Evolutionary conservation across 2,888 invertebrate genomes (phyloP), one percentile per base, ranked within the genome.

Genomic region (Papilio gigon): DNA sequence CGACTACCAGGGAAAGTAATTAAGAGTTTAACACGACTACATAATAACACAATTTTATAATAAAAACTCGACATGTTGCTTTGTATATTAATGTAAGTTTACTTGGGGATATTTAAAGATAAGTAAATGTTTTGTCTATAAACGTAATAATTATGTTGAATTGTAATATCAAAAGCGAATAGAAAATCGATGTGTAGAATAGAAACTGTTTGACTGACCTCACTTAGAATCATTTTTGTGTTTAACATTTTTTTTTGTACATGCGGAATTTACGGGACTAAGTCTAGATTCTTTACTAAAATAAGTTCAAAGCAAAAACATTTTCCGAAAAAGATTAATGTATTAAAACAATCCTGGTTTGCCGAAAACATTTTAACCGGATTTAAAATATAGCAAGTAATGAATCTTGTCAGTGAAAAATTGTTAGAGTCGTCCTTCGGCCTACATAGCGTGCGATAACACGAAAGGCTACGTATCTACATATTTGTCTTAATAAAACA

Each of bases 1-100:
- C 84, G 89, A 86, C 85, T 82, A 84, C 89, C 87, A 79, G 75
- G 81, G 83, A 85, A 88, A 88, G 89, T 88, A 89, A 90, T 90
- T 90, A 90, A 86, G 87, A 88, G 84, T 88, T 88, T 81, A 87
- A 85, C 87, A 86, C 82, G 84, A 83, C 80, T 84, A 80, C 77
- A 75, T 76, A 83, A 83, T 83, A 84, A 85, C 81, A 85, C 80
- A 83, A 80, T 84, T 85, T 84, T 80, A 80, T 78, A 80, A 82
- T 82, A 84, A 84, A 47, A 42, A 40, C 27, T 40, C n/a, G 1
- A 27, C 33, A 56, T 53, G n/a, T 44, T 35, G 42, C 17, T 44
- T 35, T 1, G 22, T 22, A 12, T 9, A 20, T 4, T 22, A 44
- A 50, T 63, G 17, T 50, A 37, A 59, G 60, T 44, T 58, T 50